A percentile compares a stretch with the other conserved stretches of the same genome.
These are phyloP conservation scores for Eurypyga helias DNA, from an alignment of 2,113 vertebrate genomes.

Conservation along the genomic window DNA sequence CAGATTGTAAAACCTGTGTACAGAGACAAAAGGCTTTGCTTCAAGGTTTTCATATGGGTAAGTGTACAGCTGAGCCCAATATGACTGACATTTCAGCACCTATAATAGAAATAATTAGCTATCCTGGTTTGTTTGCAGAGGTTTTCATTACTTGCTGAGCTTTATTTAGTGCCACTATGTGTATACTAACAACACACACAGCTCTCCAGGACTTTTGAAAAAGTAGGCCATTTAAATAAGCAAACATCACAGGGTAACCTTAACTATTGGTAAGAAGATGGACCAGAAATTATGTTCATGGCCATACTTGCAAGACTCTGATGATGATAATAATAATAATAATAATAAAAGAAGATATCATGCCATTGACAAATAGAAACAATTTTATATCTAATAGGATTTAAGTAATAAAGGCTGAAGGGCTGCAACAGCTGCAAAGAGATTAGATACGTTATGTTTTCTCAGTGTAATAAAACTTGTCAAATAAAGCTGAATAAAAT, in stretches of 20 bases:
- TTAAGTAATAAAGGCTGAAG: constrained; percentile 73
- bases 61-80: not conserved
- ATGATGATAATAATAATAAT: constrained; percentile 50
- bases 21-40: not conserved
- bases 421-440: constrained; percentile 65
- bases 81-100: not conserved
- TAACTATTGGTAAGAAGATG: constrained; percentile 50
- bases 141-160: not conserved
- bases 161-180: constrained; percentile 3
- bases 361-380: constrained; percentile 65
- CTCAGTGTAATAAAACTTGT: constrained; percentile 72
- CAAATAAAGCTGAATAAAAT: constrained; percentile 74
- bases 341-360: constrained; percentile 61
- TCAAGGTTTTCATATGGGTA: not conserved
- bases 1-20: not conserved
- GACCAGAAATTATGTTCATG: constrained; percentile 38
- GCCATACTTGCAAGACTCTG: not conserved
- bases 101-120: constrained; percentile 27
- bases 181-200: not conserved
- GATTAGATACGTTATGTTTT: constrained; percentile 70
- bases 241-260: not conserved
- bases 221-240: constrained; percentile 34
- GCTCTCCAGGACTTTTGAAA: constrained; percentile 33
- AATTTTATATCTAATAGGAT: constrained; percentile 73
- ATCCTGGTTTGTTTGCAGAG: not conserved